Evolutionary conservation across 1,140 invertebrate genomes (phyloP), one percentile per base, ranked within the genome.

Genomic region (Piezodorus guildinii): DNA sequence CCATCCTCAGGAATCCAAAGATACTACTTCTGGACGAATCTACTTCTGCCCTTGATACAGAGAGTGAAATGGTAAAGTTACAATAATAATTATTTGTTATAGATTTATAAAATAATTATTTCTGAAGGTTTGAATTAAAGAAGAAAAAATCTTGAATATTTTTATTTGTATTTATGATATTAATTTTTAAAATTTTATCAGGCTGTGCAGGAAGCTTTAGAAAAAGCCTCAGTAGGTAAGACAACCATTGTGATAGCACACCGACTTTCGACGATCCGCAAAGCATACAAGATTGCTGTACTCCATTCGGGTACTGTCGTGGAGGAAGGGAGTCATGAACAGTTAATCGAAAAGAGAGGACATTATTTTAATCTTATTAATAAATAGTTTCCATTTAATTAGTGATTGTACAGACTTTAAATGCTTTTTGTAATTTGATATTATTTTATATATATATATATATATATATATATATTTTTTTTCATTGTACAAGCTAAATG

Each of bases 1-100:
- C 88, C 0, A 73, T 91, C 9, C 77, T 91, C 1, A 75, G 87
- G 14, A 81, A 88, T 63, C 86, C 87, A 0, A 81, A 79, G 56
- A 83, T 90, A 44, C 72, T 90, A 10, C 74, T 90, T 0, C 72
- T 89, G 1, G 87, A 90, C 69, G 87, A 90, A 74, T 86, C 87
- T 0, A 90, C 87, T 0, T 87, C 85, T 0, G 86, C 86, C 0
- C 72, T 88, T 19, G 83, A 85, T 67, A 77, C 80, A 59, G 71
- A 74, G 52, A 76, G 73, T 63, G 76, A 78, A 73, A 71, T 74
- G 67, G 75, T 75, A 49, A 17, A n/a, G 16, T 17, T 30, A 4
- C 8, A 8, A 30, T 30, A 4, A n/a, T n/a, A n/a, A n/a, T n/a
- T n/a, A n/a, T n/a, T n/a, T 4, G 27, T 49, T 17, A 21, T 5